These are phyloP conservation scores for Achlya flavicornis DNA, from an alignment of 2,888 invertebrate genomes.

Conservation along the genomic window DNA sequence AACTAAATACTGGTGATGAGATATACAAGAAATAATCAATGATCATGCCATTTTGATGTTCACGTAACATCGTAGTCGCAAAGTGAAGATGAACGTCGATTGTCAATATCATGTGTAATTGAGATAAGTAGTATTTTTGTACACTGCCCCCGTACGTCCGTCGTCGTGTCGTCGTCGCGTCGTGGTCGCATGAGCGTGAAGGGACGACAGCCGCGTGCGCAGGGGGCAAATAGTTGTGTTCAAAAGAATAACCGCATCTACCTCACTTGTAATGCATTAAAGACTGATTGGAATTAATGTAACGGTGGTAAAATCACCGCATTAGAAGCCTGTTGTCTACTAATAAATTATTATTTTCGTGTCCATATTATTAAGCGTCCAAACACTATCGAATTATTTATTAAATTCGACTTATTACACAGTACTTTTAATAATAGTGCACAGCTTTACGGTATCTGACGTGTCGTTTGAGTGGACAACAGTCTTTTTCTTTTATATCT, in stretches of 20 bases:
- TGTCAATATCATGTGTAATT: constrained; percentile 58
- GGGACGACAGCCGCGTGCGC: constrained; percentile 26
- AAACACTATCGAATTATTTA: constrained; percentile 21
- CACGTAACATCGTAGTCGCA: constrained; percentile 13
- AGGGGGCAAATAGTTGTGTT: constrained; percentile 51
- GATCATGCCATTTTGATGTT: no score
- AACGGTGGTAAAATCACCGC: constrained; percentile 80
- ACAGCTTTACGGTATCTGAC: constrained; percentile 35
- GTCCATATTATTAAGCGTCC: constrained; percentile 27
- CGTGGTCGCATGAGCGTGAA: constrained; percentile 31
- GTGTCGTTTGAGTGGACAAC: constrained; percentile 63
- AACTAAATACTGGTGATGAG: no score
- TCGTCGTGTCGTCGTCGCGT: constrained; percentile 27
- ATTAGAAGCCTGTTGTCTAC: constrained; percentile 77
- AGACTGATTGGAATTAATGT: constrained; percentile 71
- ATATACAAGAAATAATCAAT: no score
- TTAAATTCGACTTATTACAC: constrained; percentile 7
- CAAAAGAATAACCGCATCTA: constrained; percentile 68
- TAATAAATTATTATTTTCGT: constrained; percentile 43
- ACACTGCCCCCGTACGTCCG: constrained; percentile 43
- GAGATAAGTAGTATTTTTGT: constrained; percentile 67
- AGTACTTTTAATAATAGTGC: constrained; percentile 28
- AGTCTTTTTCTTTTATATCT: constrained; percentile 63
- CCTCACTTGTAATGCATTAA: constrained; percentile 70
- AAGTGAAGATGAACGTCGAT: constrained; percentile 57